These are phyloP conservation scores for Terrapene triunguis DNA, from an alignment of 2,113 vertebrate genomes.

Conservation along the genomic window DNA sequence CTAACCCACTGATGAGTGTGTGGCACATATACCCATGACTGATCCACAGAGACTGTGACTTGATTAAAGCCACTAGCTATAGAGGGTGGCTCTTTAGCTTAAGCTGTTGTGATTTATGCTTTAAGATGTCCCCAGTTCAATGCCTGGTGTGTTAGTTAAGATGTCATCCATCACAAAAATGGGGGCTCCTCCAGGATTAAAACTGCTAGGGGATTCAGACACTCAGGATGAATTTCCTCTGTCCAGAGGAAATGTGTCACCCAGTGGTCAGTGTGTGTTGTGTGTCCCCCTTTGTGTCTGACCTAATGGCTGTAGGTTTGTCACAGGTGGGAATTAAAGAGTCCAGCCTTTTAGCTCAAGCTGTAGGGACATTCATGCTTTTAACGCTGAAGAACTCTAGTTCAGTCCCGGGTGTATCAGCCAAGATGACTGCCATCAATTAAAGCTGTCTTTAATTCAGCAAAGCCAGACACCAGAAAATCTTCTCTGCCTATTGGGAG, in stretches of 20 bases:
- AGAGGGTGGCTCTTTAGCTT: neutral
- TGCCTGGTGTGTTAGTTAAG: neutral
- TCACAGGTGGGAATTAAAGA: neutral
- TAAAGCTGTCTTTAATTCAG: fast-evolving
- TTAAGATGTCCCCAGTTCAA: neutral
- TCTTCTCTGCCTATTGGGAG: neutral
- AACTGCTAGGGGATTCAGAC: neutral
- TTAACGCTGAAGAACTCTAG: fast-evolving
- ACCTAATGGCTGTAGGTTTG: neutral
- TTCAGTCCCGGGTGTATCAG: neutral
- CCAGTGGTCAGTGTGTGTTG: neutral
- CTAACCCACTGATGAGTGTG: neutral
- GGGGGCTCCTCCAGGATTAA: neutral
- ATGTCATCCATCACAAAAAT: neutral
- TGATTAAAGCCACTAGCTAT: neutral
- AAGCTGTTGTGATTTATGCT: neutral
- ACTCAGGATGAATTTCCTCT: neutral
- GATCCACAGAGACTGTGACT: neutral
- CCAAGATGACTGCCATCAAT: neutral
- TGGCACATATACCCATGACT: neutral
- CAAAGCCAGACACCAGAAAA: fast-evolving
- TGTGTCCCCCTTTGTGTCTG: neutral
- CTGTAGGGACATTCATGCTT: fast-evolving
- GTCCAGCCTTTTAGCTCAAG: neutral
- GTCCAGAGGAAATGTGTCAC: neutral